Conservation (phyloP, 1,140 invertebrate genomes). For the Lysiphlebus fabarum region DNA sequence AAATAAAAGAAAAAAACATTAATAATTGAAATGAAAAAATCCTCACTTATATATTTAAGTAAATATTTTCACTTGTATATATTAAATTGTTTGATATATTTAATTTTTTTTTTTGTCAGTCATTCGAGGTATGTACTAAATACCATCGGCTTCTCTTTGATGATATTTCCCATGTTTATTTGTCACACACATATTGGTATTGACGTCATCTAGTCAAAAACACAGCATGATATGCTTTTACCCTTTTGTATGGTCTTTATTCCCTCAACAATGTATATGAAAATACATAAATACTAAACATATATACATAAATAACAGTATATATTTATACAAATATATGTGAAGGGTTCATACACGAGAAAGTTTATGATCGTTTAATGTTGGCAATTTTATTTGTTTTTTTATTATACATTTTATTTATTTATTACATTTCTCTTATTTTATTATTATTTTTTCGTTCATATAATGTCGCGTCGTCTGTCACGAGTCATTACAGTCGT, state of each 20-base stretch:
- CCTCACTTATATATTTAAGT: too few species aligned
- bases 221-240: too few species aligned
- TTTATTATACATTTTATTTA: slow-evolving; percentile 24
- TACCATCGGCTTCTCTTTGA: slow-evolving; percentile 4
- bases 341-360: slow-evolving; percentile 3
- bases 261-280: too few species aligned
- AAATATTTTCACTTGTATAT: too few species aligned
- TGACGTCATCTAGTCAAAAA: slow-evolving; percentile 4
- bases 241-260: too few species aligned
- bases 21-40: background rate
- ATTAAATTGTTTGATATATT: too few species aligned
- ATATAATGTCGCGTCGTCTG: slow-evolving; percentile 41
- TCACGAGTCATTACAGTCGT: slow-evolving; percentile 47
- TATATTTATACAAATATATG: background rate
- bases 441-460: slow-evolving; percentile 26
- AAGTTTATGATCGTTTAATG: slow-evolving; percentile 2
- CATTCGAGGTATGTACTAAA: background rate
- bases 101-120: background rate
- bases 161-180: background rate
- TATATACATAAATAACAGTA: background rate
- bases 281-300: too few species aligned
- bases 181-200: background rate
- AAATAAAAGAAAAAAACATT: slow-evolving; percentile 7
- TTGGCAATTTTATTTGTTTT: background rate
- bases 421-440: background rate